Evolutionary conservation across 2,797 vertebrate genomes (phyloP), one percentile per base, ranked within the genome.

Genomic region (Sebastiscus albofasciatus): DNA sequence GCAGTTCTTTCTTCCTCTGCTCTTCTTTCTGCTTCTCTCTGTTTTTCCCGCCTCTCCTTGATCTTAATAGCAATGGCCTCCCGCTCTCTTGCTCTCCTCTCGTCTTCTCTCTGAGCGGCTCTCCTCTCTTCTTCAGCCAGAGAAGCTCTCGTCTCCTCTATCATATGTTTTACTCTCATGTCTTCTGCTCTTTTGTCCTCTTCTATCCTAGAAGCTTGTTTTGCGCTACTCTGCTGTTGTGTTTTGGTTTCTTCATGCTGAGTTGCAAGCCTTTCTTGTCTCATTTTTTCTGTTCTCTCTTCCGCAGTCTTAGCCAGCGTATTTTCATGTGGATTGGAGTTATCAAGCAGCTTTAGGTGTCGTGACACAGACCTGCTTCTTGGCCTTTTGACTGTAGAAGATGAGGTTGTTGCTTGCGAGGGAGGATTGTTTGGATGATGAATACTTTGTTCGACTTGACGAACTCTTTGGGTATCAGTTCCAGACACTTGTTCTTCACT

Each of bases 51-150:
- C 52, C 74, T 87, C 75, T 93, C 81, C 39, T 84, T 90, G 58
- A 92, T 88, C 29, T 67, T 80, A n/a, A 62, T 14, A 61, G 87
- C 67, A 16, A 89, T 88, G 22, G 87, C 77, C 34, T 92, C 88
- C 33, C 85, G 80, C 72, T 92, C 90, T 67, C 59, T 82, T 10
- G 72, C 69, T 75, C 90, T 92, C 60, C 84, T 88, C 56, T 92
- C 85, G 27, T 88, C 91, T 74, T 92, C 91, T 70, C 86, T 91
- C 62, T 85, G 75, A 75, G 65, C 13, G 1, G 74, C 76, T 90
- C 54, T 88, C 11, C 62, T 90, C 24, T 88, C 70, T 66, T 93
- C 90, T 65, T 92, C 84, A 72, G 72, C 82, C 67, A 82, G 31
- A 76, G 83, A 87, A 62, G 84, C 84, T 84, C 74, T 86, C 7